Evolutionary conservation across 2,888 invertebrate genomes (phyloP), one percentile per base, ranked within the genome.

Genomic region (Nomada lathburiana): DNA sequence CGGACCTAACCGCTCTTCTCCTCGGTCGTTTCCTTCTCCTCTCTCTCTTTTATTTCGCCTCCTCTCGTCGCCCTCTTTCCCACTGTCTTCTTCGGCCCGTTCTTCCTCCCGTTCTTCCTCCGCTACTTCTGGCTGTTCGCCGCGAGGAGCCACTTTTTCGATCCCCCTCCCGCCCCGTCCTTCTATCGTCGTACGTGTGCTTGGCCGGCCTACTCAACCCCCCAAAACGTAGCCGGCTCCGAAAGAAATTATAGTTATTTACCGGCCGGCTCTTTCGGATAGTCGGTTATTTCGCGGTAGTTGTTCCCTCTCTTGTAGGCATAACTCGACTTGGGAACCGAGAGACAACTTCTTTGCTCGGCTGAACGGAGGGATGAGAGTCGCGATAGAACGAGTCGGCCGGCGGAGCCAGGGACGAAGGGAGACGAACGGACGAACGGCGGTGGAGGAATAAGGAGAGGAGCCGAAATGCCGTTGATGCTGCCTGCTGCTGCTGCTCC

Each of bases 221-320:
- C 86, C 83, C 83, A 86, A 89, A 86, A 89, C 86, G 85, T 86
- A 88, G 87, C 87, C 81, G 78, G 79, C 86, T 88, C 89, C 88
- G 86, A 89, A 89, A 92, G 91, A 93, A 93, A 93, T 93, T 93
- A 93, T 93, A 93, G 93, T 93, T 92, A 93, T 93, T 93, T 93
- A 91, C 92, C 91, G 86, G 86, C 87, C 89, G 88, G 86, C 88
- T 86, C 89, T 85, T 85, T 88, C 86, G 90, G 89, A 93, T 92
- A 92, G 93, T 92, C 92, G 89, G 91, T 92, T 91, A 92, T 93
- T 93, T 92, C 90, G 92, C 91, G 87, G 91, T 92, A 92, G 92
- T 92, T 90, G 90, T 89, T 89, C 87, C 86, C 87, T 86, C 85
- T 85, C 87, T 80, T 82, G 81, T 84, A 84, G 80, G 85, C 82